Conservation (phyloP, 37 sponge, comb jelly and placozoan genomes). For the Aplysina aerophoba region DNA sequence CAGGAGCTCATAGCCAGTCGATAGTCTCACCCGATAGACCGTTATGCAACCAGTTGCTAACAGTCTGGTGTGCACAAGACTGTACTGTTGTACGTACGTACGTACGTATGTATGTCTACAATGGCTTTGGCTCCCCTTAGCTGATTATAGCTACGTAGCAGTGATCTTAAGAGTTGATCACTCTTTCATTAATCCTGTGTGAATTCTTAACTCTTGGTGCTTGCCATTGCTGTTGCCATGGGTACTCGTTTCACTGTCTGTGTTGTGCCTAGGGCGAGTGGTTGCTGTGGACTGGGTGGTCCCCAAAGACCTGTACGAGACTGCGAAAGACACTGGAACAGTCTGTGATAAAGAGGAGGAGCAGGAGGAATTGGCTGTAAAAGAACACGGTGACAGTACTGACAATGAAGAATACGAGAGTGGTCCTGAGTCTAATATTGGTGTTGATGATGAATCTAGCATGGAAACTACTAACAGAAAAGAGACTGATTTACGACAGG, state of each 20-base stretch:
- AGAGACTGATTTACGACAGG: background rate
- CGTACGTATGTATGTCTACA: background rate
- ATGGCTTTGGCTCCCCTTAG: no score
- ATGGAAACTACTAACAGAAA: background rate
- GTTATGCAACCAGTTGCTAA: no score
- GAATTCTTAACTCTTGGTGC: no score
- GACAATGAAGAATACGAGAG: background rate
- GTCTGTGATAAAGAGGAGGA: background rate
- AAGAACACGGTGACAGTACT: background rate
- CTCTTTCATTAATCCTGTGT: no score
- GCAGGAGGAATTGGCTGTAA: conserved; percentile 29
- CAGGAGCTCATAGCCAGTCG: no score
- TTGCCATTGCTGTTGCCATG: no score
- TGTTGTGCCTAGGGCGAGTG: conserved; percentile 44
- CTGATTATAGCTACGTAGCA: no score
- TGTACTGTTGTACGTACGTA: background rate
- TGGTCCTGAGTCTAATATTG: no score
- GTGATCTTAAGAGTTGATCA: no score
- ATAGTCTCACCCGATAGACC: no score
- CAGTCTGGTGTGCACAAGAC: no score
- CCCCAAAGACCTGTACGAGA: conserved; percentile 60
- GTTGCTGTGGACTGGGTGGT: conserved; percentile 87
- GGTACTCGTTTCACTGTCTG: background rate
- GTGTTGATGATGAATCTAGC: background rate
- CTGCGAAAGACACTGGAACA: background rate